Conservation (phyloP, 2,113 vertebrate genomes). For the Zosterops japonicus region DNA sequence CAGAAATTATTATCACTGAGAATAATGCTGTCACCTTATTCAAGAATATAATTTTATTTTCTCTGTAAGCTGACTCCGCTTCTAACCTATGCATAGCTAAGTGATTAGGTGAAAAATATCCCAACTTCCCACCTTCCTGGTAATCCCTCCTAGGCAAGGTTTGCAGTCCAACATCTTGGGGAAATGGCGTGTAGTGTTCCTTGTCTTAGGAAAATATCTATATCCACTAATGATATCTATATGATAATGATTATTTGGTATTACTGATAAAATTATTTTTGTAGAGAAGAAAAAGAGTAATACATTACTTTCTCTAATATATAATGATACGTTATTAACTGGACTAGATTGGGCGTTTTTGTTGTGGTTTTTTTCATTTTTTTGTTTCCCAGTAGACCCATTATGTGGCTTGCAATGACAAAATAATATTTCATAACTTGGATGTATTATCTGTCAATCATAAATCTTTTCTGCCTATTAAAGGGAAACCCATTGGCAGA, state of each 20-base stretch:
- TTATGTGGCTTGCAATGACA: background rate
- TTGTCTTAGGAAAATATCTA: background rate
- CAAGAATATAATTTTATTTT: background rate
- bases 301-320: background rate
- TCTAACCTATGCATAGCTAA: background rate
- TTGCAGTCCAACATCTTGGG: background rate
- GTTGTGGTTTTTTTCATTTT: background rate
- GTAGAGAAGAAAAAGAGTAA: background rate
- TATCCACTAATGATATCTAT: background rate
- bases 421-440: background rate
- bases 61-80: background rate
- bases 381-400: background rate
- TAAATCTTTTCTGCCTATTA: background rate
- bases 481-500: background rate
- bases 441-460: background rate
- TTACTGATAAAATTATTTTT: background rate
- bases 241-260: background rate
- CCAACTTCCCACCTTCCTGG: background rate
- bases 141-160: background rate
- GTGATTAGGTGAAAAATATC: background rate
- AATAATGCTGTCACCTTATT: background rate
- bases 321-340: background rate
- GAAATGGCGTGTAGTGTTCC: background rate
- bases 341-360: background rate
- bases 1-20: constrained; percentile 26